These are phyloP conservation scores for Calyptomena viridis DNA, from an alignment of 2,113 vertebrate species.

Conservation along the genomic window DNA sequence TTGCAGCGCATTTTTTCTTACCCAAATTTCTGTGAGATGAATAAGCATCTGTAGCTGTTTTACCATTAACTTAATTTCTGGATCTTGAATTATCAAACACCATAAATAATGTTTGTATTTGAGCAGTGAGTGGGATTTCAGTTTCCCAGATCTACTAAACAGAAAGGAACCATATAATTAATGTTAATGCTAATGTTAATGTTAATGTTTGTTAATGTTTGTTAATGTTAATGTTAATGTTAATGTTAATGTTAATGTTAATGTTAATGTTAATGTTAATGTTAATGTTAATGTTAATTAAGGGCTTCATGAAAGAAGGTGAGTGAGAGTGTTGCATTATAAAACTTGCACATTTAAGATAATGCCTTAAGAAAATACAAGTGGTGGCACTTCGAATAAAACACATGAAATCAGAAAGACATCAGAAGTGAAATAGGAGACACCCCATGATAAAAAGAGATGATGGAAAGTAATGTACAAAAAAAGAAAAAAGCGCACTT, in stretches of 20 bases:
- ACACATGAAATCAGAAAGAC: not conserved
- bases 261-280: too few species aligned
- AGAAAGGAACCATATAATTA: not conserved
- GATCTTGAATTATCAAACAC: not conserved
- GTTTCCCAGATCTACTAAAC: not conserved
- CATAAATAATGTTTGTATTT: not conserved
- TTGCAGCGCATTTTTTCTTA: not conserved
- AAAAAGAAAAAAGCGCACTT: not conserved
- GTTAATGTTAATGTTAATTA: not conserved
- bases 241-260: too few species aligned
- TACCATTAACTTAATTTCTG: not conserved
- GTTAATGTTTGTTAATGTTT: too few species aligned
- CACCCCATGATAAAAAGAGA: not conserved
- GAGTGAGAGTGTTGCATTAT: not conserved
- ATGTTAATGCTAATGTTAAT: not conserved
- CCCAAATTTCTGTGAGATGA: not conserved
- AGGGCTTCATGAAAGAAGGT: not conserved
- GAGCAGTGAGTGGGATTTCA: not conserved
- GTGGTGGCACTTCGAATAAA: not conserved
- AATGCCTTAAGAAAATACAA: not conserved
- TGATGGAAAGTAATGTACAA: not conserved
- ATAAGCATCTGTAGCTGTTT: not conserved
- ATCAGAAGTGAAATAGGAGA: not conserved
- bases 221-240: too few species aligned
- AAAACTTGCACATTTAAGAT: not conserved